These are phyloP conservation scores for Tetragnatha versicolor DNA, from an alignment of 1,140 invertebrate genomes.

Conservation along the genomic window DNA sequence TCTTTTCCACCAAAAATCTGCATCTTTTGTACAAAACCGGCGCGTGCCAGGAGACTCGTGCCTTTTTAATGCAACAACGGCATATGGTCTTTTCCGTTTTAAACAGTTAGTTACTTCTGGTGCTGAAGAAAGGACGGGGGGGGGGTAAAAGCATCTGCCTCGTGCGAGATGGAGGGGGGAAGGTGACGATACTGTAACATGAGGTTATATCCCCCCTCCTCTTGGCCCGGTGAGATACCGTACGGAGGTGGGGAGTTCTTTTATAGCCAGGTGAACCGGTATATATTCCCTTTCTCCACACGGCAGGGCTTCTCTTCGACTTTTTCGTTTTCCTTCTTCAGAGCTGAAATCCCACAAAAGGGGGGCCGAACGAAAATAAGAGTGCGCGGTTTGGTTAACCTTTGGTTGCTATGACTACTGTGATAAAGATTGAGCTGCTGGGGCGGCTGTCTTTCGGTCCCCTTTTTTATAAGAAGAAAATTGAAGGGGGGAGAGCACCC, in stretches of 20 bases:
- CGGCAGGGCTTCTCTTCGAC: neutral
- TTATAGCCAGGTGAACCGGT: slow-evolving; percentile 39
- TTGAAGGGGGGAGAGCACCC: neutral
- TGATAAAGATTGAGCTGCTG: neutral
- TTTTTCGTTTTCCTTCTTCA: slow-evolving; percentile 6
- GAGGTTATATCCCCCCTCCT: slow-evolving; percentile 42
- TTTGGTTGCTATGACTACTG: neutral
- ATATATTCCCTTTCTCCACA: slow-evolving; percentile 40
- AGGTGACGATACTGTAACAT: slow-evolving; percentile 23
- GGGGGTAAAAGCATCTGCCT: slow-evolving; percentile 23
- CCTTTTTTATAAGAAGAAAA: too few species aligned
- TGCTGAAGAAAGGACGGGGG: neutral
- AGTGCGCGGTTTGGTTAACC: slow-evolving; percentile 27
- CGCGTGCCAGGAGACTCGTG: slow-evolving; percentile 25
- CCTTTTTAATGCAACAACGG: slow-evolving; percentile 19
- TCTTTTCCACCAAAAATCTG: slow-evolving; percentile 44
- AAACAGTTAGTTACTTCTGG: slow-evolving; percentile 44
- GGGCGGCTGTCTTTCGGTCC: neutral
- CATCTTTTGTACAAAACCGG: slow-evolving; percentile 25
- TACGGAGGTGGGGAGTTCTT: slow-evolving; percentile 12
- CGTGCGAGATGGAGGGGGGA: slow-evolving; percentile 35
- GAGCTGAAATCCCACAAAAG: slow-evolving; percentile 1
- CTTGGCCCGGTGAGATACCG: neutral
- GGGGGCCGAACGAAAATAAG: slow-evolving; percentile 27
- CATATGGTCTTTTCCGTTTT: slow-evolving; percentile 50